Evolutionary conservation across 2,888 invertebrate genomes (phyloP).

Genomic region (Catonia carolina): DNA sequence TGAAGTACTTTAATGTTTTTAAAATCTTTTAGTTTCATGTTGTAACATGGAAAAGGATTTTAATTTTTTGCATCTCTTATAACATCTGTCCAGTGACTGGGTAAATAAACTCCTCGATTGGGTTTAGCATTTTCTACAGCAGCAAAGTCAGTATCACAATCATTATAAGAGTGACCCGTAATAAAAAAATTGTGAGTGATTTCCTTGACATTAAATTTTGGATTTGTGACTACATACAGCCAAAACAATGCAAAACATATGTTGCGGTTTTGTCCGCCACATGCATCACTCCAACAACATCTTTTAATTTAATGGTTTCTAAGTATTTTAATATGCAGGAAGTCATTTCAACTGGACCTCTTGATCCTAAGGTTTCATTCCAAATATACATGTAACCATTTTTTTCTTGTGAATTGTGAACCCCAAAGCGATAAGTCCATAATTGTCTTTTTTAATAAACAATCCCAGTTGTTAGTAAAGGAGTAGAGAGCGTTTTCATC

Average conservation of each 20-base stretch:
- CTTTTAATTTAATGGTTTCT: conserved; percentile 11
- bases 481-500: conserved; percentile 21
- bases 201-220: conserved; percentile 7
- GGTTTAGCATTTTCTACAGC: too few species aligned
- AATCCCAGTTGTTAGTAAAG: conserved; percentile 15
- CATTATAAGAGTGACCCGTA: background rate
- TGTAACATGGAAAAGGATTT: too few species aligned
- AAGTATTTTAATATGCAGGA: conserved; percentile 16
- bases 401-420: conserved; percentile 2
- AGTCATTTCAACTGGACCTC: conserved; percentile 13
- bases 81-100: too few species aligned
- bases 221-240: conserved; percentile 3
- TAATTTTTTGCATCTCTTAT: too few species aligned
- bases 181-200: background rate
- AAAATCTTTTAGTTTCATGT: too few species aligned
- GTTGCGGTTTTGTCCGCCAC: conserved; percentile 20
- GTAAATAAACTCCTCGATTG: too few species aligned
- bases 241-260: conserved; percentile 6
- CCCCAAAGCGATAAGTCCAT: conserved; percentile 16
- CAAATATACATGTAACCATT: conserved; percentile 15
- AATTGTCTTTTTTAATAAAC: conserved; percentile 22
- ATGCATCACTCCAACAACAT: conserved; percentile 18
- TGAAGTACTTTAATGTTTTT: too few species aligned
- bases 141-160: background rate
- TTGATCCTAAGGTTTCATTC: conserved; percentile 18